These are phyloP conservation scores for Lerista edwardsae DNA, from an alignment of 2,797 vertebrate genomes.

Conservation along the genomic window DNA sequence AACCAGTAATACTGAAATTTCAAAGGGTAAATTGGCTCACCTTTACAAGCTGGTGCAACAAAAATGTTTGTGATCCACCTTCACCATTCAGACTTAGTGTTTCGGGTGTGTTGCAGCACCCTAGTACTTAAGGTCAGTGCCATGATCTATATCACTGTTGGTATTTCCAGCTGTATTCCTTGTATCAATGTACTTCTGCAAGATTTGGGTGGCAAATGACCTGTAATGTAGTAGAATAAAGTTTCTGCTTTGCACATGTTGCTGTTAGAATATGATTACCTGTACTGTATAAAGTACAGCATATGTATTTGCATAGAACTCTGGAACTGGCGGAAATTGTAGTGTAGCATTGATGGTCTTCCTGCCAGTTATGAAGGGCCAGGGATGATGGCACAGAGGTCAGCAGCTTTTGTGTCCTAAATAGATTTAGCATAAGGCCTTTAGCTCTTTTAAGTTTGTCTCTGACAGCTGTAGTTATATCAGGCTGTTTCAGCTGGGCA, in stretches of 20 bases:
- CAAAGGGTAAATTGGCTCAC: not conserved
- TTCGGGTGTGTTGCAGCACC: not conserved
- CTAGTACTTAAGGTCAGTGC: not conserved
- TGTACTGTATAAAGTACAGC: no score
- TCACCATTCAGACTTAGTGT: not conserved
- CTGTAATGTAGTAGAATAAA: not conserved
- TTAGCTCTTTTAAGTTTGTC: not conserved
- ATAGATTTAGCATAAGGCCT: not conserved
- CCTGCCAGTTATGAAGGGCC: not conserved
- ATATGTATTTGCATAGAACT: not conserved
- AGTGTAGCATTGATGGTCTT: not conserved
- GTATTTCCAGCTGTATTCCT: not conserved
- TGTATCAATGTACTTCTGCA: not conserved
- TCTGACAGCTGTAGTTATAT: not conserved
- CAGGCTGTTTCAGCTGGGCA: not conserved
- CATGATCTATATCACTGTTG: not conserved
- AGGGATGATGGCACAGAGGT: not conserved
- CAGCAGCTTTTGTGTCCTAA: not conserved
- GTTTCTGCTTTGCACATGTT: not conserved
- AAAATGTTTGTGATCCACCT: not conserved
- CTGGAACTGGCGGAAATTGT: not conserved
- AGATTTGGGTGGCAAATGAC: not conserved
- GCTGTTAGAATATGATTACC: not conserved
- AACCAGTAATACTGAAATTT: not conserved
- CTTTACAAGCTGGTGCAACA: not conserved